Evolutionary conservation across 2,113 vertebrate species (phyloP).

Genomic region (Epinephelus fuscoguttatus): DNA sequence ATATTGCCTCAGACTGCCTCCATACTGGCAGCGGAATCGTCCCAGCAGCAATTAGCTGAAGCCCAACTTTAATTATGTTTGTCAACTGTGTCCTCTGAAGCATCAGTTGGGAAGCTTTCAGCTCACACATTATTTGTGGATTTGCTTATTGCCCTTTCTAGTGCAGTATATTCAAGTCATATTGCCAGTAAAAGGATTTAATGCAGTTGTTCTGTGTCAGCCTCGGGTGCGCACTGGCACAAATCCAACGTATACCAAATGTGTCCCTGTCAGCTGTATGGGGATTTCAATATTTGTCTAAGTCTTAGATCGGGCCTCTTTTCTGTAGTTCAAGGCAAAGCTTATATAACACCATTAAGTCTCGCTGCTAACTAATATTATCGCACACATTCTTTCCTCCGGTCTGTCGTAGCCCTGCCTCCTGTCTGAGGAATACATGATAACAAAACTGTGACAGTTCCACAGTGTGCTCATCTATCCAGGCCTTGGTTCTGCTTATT

Average conservation of each 20-base stretch:
- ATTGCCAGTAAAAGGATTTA: background rate
- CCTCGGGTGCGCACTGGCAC: background rate
- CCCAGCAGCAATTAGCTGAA: background rate
- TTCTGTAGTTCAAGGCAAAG: constrained; percentile 16
- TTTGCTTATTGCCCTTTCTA: background rate
- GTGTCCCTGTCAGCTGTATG: background rate
- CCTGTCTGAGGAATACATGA: background rate
- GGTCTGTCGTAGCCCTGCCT: background rate
- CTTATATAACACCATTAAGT: constrained; percentile 17
- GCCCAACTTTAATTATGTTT: constrained; percentile 27
- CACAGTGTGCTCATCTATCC: background rate
- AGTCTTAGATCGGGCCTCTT: background rate
- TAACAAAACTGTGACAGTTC: background rate
- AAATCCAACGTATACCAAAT: constrained; percentile 18
- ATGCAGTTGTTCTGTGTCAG: background rate
- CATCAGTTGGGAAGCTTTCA: background rate
- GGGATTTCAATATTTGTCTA: constrained; percentile 29
- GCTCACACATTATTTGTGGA: background rate
- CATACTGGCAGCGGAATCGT: background rate
- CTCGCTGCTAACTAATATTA: constrained; percentile 41
- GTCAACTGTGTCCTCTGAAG: background rate
- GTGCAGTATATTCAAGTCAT: background rate
- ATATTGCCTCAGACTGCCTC: background rate
- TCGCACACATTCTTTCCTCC: constrained; percentile 19
- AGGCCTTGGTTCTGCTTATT: background rate